phyloP scores from a whole-genome alignment of 2,113 vertebrate species.

The Callocephalon fimbriatum region DNA sequence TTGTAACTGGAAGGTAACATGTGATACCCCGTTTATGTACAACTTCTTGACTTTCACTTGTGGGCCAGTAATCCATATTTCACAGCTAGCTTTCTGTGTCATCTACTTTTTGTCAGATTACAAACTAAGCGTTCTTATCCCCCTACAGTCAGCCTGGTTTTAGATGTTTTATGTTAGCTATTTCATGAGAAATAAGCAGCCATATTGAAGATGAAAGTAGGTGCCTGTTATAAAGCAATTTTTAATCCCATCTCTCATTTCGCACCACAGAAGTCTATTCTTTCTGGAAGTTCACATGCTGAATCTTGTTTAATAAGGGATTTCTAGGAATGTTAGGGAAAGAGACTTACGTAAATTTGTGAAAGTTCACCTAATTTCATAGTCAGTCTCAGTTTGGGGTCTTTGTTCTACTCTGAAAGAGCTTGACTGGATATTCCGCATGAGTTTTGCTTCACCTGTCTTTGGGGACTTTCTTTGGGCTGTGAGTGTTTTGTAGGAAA shows the following conservation, averaged over 20 bases:
- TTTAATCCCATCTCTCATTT: neutral
- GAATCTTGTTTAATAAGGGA: neutral
- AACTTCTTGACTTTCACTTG: neutral
- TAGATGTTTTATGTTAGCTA: fast-evolving
- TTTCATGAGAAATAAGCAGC: neutral
- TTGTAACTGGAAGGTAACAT: neutral
- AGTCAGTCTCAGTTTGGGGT: neutral
- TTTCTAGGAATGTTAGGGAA: neutral
- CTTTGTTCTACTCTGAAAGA: neutral
- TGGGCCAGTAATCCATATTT: neutral
- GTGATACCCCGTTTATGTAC: neutral
- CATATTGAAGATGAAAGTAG: neutral
- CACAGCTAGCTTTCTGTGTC: neutral
- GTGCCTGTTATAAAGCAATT: neutral
- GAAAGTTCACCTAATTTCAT: neutral
- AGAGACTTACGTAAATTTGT: neutral
- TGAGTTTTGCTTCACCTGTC: neutral
- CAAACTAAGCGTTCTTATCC: neutral
- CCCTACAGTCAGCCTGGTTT: neutral
- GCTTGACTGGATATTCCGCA: neutral
- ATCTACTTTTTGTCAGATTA: neutral
- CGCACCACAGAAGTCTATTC: neutral
- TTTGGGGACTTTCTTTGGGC: neutral
- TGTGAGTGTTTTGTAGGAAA: neutral
- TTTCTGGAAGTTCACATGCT: neutral